Base-by-base conservation (phyloP, 53 echinoderm and acorn worm genomes). In the Luidia sarsii region DNA sequence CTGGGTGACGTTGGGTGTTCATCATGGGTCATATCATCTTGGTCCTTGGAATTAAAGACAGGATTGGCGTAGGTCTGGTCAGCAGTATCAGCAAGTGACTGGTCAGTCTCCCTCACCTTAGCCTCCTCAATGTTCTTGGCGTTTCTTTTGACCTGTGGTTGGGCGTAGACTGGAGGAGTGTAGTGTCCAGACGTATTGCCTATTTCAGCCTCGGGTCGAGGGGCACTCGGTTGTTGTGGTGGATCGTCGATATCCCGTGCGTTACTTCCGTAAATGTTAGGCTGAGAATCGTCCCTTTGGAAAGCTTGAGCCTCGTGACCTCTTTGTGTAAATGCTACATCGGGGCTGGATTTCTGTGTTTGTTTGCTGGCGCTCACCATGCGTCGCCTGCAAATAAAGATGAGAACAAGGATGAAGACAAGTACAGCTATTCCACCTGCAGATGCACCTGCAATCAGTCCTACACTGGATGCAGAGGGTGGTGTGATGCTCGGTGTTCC, bases 21-120 rank as follows among this genome's bases (percentile, higher is more conserved):
- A 7, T 41, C 41, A 41, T 41, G 41, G 6, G 41, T 6, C 15
- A 14, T 20, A 7, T 29, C 22, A 10, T 61, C 60, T 46, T 16
- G 18, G 33, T 32, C 62, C 2, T 9, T 32, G 10, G 48, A 61
- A 31, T 43, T 27, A 10, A 46, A 75, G 4, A 36, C 43, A 13
- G 74, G 57, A 24, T 45, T 75, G 32, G 35, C 43, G 75, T 57
- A 60, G 25, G 45, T 59, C 60, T 60, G 75, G 19, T 75, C 46
- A 9, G 75, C 7, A 7, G n/a, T 43, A 48, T 29, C 30, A 1
- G 8, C 4, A 37, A 18, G 0, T 8, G 51, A 33, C 0, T 23
- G 9, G 29, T n/a, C 5, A 7, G 38, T 6, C 11, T 7, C 11
- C 41, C 6, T 6, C 6, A 11, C 41, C 11, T 41, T n/a, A n/a